These are phyloP conservation scores for Xenops minutus DNA, from an alignment of 2,797 vertebrate species.

Conservation along the genomic window DNA sequence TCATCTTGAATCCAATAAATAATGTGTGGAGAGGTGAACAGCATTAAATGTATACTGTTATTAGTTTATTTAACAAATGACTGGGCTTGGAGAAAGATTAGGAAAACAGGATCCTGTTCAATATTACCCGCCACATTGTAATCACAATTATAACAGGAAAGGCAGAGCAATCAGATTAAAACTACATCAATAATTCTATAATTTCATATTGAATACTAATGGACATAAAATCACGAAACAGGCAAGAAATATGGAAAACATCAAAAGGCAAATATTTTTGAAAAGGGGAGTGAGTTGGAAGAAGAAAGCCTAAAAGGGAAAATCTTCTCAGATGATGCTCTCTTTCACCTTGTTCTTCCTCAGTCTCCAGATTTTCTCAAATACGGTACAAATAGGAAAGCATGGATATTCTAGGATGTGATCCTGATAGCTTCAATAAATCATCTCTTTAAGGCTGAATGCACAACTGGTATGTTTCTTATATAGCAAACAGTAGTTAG, in stretches of 20 bases:
- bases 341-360: not conserved
- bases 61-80: slow-evolving; percentile 56
- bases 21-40: not conserved
- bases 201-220: slow-evolving; percentile 54
- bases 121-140: slow-evolving; percentile 62
- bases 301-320: not conserved
- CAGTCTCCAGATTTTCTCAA: slow-evolving; percentile 37
- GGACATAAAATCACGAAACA: not conserved
- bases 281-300: not conserved
- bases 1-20: not conserved
- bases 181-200: slow-evolving; percentile 55
- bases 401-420: slow-evolving; percentile 75
- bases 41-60: slow-evolving; percentile 41
- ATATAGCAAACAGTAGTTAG: slow-evolving; percentile 69
- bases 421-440: slow-evolving; percentile 71
- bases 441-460: slow-evolving; percentile 80
- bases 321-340: not conserved
- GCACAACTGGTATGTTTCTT: slow-evolving; percentile 71
- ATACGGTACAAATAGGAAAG: slow-evolving; percentile 49
- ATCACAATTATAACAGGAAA: slow-evolving; percentile 57
- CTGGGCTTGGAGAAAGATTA: slow-evolving; percentile 37
- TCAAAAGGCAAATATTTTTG: not conserved
- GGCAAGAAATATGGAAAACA: slow-evolving; percentile 15
- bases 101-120: slow-evolving; percentile 48
- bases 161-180: slow-evolving; percentile 62